A percentile compares a stretch with the other conserved stretches of the same genome.
Conservation (phyloP, 2,113 vertebrate genomes). For the Catharus minimus region DNA sequence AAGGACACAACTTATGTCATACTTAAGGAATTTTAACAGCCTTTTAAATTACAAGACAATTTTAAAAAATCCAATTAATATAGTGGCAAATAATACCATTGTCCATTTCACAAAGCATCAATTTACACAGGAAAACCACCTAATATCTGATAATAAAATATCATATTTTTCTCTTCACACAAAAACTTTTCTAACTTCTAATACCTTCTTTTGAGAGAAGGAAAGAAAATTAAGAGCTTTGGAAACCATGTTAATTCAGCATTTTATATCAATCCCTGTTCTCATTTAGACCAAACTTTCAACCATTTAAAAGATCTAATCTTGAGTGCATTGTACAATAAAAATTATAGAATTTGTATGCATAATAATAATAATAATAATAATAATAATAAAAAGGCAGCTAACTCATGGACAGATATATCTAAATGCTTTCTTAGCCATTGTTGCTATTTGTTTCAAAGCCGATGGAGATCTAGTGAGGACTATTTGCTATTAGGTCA, state of each 20-base stretch:
- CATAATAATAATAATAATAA: background rate
- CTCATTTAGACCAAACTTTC: background rate
- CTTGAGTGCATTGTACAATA: background rate
- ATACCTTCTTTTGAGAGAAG: background rate
- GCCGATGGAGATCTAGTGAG: background rate
- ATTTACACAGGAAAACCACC: background rate
- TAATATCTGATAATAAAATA: background rate
- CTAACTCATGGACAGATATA: background rate
- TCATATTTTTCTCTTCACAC: accelerated
- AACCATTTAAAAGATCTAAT: background rate
- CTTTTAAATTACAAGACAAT: background rate
- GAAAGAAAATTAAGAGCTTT: background rate
- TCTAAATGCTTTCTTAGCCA: background rate
- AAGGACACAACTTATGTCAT: background rate
- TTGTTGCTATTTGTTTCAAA: background rate
- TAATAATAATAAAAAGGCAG: background rate
- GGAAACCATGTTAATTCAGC: background rate
- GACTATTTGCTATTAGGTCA: background rate
- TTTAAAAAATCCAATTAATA: background rate
- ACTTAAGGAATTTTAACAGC: background rate
- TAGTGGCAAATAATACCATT: background rate
- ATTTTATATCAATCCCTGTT: background rate
- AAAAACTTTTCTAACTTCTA: background rate
- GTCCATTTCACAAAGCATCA: background rate
- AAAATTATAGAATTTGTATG: background rate